Evolutionary conservation across 2,888 invertebrate species (phyloP), one percentile per base, ranked within the genome.

Genomic region (Pristionchus arcanus): DNA sequence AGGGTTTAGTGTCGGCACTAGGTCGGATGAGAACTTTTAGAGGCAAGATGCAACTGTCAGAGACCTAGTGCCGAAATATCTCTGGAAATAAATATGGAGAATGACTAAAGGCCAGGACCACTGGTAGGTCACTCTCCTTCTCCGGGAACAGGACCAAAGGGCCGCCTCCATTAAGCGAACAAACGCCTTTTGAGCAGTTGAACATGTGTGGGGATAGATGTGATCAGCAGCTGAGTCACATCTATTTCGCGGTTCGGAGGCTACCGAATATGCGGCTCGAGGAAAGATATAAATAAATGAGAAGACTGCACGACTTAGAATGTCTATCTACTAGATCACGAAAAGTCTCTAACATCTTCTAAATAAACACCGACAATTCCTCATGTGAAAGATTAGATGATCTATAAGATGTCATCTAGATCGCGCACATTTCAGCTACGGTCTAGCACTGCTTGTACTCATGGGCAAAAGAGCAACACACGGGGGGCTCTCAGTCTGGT

Each of bases 391-490:
- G 42, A 49, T 49, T 9, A 9, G 4, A 49, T n/a, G 42, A 49
- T 7, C 42, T 42, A 5, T 3, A 42, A n/a, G 28, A 13, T n/a
- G 81, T 28, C 28, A 28, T 77, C 25, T 13, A 28, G 19, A 11
- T 2, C 13, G n/a, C 15, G 1, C 1, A 21, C 15, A 21, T 77
- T 31, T 11, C 42, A 21, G 13, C 49, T 74, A 74, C 74, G 74
- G n/a, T 53, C n/a, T 81, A 49, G 81, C 28, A n/a, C 68, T n/a
- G 68, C 19, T 53, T 81, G 81, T n/a, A 49, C 81, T 28, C 81
- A 77, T 13, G 68, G 71, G 16, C 81, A 81, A 81, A 81, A 81
- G 81, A n/a, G 81, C 81, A 81, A 49, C 81, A 81, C 15, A 16
- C 68, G 13, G 15, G 15, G 71, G 9, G 2, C 74, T n/a, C 81